phyloP scores from a whole-genome alignment of 2,888 invertebrate genomes.

The Apodemia zela region DNA sequence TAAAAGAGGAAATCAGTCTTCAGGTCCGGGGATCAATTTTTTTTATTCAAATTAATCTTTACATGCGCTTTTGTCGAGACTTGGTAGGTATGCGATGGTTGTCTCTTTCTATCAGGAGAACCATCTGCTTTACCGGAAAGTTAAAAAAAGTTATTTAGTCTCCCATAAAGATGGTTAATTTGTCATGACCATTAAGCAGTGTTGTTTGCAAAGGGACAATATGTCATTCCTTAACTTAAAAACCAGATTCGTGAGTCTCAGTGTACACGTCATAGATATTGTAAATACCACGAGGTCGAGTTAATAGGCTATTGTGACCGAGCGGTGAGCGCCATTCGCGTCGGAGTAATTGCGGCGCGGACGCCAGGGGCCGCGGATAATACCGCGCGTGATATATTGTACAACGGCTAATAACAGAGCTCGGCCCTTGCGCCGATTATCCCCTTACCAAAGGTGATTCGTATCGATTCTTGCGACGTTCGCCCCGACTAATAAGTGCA shows the following conservation, averaged over 20 bases:
- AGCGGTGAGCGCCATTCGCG: conserved; percentile 49
- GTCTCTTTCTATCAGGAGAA: too few relatives aligned
- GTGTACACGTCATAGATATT: conserved; percentile 25
- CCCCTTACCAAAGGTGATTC: conserved; percentile 74
- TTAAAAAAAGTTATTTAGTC: too few relatives aligned
- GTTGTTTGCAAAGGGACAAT: background rate
- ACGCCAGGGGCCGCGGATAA: conserved; percentile 70
- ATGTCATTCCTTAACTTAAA: background rate
- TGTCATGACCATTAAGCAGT: too few relatives aligned
- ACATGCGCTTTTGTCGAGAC: too few relatives aligned
- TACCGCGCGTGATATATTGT: conserved; percentile 77
- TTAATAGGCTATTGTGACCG: conserved; percentile 58
- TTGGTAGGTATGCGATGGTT: too few relatives aligned
- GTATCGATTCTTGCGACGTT: conserved; percentile 70
- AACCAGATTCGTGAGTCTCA: background rate
- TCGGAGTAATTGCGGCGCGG: conserved; percentile 67
- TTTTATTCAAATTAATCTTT: too few relatives aligned
- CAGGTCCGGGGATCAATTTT: too few relatives aligned
- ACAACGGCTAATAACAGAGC: conserved; percentile 75
- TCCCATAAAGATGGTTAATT: background rate
- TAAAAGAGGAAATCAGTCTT: too few relatives aligned
- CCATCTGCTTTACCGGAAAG: too few relatives aligned
- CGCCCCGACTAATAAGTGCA: conserved; percentile 72
- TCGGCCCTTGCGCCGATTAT: conserved; percentile 66
- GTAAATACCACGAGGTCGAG: conserved; percentile 38